Evolutionary conservation across 2,113 vertebrate species (phyloP).

Genomic region (Shinisaurus crocodilurus): DNA sequence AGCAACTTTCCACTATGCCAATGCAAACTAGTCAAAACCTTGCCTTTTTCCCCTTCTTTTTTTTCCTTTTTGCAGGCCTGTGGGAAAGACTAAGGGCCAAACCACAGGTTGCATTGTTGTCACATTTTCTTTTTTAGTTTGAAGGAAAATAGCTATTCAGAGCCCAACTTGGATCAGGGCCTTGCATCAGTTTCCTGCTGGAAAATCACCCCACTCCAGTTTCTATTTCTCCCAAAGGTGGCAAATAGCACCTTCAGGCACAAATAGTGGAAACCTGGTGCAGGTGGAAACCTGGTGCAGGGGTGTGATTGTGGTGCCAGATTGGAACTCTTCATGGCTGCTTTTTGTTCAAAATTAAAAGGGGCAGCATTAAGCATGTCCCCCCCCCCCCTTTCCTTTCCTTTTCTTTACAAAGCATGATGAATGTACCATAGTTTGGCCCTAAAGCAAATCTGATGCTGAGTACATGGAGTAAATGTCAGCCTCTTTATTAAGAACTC

Average conservation of each 20-base stretch:
- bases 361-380: background rate
- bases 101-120: background rate
- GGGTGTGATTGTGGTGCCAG: background rate
- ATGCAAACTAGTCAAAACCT: background rate
- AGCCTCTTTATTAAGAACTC: background rate
- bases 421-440: background rate
- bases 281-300: background rate
- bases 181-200: background rate
- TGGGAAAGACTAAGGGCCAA: background rate
- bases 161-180: background rate
- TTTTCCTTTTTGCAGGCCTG: background rate
- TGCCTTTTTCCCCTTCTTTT: background rate
- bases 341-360: background rate
- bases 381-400: too few relatives aligned
- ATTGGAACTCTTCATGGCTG: background rate
- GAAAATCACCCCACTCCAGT: background rate
- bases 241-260: background rate
- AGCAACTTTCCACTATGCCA: background rate
- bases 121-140: background rate
- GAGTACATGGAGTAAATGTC: background rate
- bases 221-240: background rate
- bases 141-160: background rate
- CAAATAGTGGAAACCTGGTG: background rate
- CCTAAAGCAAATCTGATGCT: background rate
- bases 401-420: background rate